Base-by-base conservation (phyloP, 2,797 vertebrate genomes). In the Phoeniculus purpureus region DNA sequence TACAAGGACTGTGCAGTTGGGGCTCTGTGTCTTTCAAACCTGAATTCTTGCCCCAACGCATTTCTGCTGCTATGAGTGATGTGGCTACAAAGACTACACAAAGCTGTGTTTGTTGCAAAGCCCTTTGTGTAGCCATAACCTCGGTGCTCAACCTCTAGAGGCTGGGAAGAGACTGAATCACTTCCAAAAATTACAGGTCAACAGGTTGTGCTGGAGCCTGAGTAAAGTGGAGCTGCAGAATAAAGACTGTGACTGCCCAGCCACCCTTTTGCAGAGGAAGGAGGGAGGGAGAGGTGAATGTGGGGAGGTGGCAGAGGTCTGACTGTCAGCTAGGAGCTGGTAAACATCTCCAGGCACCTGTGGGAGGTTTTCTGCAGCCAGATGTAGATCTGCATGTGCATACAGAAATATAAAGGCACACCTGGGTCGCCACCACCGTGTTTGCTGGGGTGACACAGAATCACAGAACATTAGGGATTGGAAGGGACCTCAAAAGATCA, bases 161-260 rank as follows among this genome's bases (percentile, higher is more conserved):
- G 19, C 27, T 17, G 55, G 31, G 23, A 62, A 73, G 31, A 54
- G 43, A 14, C 26, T 10, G 51, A 79, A 75, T 76, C 4, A 8
- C 78, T 67, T 81, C 74, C 55, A 77, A 88, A 88, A 88, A 81
- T 77, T 31, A 71, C 70, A 45, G 54, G 66, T 59, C 43, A 29
- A 43, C 48, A 48, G 50, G 31, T 72, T 31, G 13, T 12, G 21
- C 6, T 48, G 29, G 66, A 78, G 66, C 29, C 76, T 5, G 32
- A 22, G 62, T 43, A 59, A n/a, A 76, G 65, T 73, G 8, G 29
- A 92, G 27, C 60, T 52, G 7, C 27, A 64, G 29, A 81, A 83
- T 34, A 81, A 78, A 78, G 76, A n/a, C 19, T 12, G 22, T 15
- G 34, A 20, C 32, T 55, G 32, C 45, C 23, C 47, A 71, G 31